A percentile compares a stretch with the other conserved stretches of the same genome.
Conservation (phyloP, 2,888 invertebrate genomes). For the Rhagium mordax region DNA sequence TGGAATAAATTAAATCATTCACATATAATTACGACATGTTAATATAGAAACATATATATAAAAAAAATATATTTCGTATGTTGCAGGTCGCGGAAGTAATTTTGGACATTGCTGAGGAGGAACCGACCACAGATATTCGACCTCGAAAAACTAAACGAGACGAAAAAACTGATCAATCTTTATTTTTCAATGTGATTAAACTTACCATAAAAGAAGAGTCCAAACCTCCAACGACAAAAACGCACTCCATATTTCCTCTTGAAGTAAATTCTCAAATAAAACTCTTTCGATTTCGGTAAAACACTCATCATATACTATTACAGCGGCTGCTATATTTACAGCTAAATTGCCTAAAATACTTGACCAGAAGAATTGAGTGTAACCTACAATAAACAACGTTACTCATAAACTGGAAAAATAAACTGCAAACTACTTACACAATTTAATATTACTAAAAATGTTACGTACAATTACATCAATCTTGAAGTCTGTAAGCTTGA, state of each 20-base stretch:
- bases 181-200: background rate
- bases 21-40: too few relatives aligned
- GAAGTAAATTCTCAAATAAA: conserved; percentile 56
- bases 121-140: too few relatives aligned
- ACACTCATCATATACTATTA: conserved; percentile 47
- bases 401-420: background rate
- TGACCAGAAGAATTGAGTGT: conserved; percentile 41
- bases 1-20: too few relatives aligned
- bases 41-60: too few relatives aligned
- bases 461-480: conserved; percentile 30
- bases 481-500: background rate
- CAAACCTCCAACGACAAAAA: conserved; percentile 61
- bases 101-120: too few relatives aligned
- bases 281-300: conserved; percentile 52
- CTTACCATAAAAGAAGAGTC: conserved; percentile 59
- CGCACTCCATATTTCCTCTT: conserved; percentile 56
- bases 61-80: too few relatives aligned
- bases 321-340: conserved; percentile 48
- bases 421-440: conserved; percentile 36
- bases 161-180: too few relatives aligned
- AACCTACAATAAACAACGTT: conserved; percentile 36
- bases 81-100: too few relatives aligned
- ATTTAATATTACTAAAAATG: conserved; percentile 33
- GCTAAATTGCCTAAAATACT: conserved; percentile 52
- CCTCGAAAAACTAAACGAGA: too few relatives aligned